Evolutionary conservation across 2,888 invertebrate genomes (phyloP), one percentile per base, ranked within the genome.

Genomic region (Xestia ashworthii): DNA sequence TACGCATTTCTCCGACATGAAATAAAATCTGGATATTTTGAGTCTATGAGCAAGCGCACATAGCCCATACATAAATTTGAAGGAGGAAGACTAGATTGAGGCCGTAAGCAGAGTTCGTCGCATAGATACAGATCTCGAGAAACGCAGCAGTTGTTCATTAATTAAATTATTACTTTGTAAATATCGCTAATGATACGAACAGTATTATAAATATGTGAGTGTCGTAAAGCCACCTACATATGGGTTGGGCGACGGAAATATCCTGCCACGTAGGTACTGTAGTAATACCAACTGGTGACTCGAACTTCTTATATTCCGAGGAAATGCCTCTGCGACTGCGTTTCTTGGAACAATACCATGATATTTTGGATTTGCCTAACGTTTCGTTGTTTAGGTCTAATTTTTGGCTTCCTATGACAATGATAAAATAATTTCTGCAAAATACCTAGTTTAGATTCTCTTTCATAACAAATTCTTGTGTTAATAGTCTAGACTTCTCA

Each of bases 161-260:
- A 86, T 87, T 86, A 88, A 89, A 83, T 86, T 81, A 88, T 89
- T 89, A 88, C 81, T 84, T 84, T 86, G 85, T 88, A 85, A 87
- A 88, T 82, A 79, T 86, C 83, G 85, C 86, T 83, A 86, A 77
- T 72, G 80, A 84, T 87, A 85, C 83, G 82, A 86, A 87, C 86
- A 88, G 83, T 84, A 83, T 90, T 86, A 91, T 85, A 88, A 87
- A 90, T 83, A 87, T 87, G 83, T 65, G 75, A 68, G 50, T 89
- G 89, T 90, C 90, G 89, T 90, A 89, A 91, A 92, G 85, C 88
- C 89, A 91, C 92, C 91, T 90, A 93, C 91, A 90, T 90, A 86
- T 89, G 81, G 87, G 86, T 84, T 85, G 82, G 88, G 86, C 89
- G 90, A 92, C 90, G 78, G 91, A 93, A 93, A 94, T 93, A 94